These are phyloP conservation scores for Meles meles DNA, from an alignment of 2,113 vertebrate species.

Conservation along the genomic window DNA sequence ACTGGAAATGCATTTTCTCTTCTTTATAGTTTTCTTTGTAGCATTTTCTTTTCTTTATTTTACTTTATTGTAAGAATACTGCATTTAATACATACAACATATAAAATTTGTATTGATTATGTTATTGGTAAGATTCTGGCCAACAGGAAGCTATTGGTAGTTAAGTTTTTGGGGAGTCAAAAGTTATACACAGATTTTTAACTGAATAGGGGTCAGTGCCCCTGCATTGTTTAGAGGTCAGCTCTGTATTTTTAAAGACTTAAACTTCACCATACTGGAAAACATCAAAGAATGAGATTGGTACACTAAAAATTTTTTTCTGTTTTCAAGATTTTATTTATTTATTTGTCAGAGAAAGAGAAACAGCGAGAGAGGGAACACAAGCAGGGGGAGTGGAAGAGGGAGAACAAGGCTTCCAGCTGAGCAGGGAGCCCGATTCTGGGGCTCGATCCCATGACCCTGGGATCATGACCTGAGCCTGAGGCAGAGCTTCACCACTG, in stretches of 20 bases:
- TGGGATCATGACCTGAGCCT: no score
- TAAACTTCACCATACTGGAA: not conserved
- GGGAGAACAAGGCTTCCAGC: no score
- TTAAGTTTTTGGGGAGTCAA: not conserved
- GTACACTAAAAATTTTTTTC: not conserved
- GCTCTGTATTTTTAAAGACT: not conserved
- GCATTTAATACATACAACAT: not conserved
- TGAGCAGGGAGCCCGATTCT: no score
- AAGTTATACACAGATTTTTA: not conserved
- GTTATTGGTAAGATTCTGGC: not conserved
- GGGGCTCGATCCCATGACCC: no score
- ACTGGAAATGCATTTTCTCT: not conserved
- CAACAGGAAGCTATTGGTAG: not conserved
- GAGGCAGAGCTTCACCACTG: no score
- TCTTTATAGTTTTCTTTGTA: not conserved
- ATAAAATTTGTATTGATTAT: not conserved
- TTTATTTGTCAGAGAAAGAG: no score
- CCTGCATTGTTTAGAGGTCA: not conserved
- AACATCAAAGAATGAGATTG: not conserved
- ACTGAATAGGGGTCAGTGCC: not conserved
- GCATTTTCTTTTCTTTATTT: not conserved
- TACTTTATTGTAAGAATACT: not conserved
- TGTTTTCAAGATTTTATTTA: not conserved
- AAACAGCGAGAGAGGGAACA: no score
- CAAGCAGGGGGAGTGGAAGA: no score